A percentile compares a stretch with the other conserved stretches of the same genome.
Evolutionary conservation across 2,113 vertebrate genomes (phyloP).

Genomic region (Greenwoodochromis staneri): DNA sequence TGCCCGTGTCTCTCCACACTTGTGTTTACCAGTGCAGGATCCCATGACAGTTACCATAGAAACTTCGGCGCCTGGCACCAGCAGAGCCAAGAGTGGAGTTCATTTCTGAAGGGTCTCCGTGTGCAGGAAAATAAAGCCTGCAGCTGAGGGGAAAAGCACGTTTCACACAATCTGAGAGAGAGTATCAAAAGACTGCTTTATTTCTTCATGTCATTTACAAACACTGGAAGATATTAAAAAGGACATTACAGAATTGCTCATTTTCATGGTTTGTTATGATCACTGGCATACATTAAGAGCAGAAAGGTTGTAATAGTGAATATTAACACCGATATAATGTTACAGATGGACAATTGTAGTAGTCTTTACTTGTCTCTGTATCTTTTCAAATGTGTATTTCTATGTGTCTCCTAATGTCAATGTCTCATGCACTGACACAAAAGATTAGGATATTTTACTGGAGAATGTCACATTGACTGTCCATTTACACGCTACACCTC

Average conservation of each 20-base stretch:
- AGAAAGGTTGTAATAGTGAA: background rate
- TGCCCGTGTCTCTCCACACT: constrained; percentile 8
- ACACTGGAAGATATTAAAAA: constrained; percentile 36
- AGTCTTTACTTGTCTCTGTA: background rate
- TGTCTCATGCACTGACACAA: constrained; percentile 1
- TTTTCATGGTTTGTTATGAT: background rate
- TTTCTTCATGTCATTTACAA: constrained; percentile 28
- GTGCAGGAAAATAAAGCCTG: background rate
- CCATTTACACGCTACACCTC: constrained; percentile 63
- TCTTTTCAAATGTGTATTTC: background rate
- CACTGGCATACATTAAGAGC: constrained; percentile 15
- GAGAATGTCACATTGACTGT: background rate
- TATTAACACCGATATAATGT: background rate
- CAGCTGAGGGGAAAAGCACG: background rate
- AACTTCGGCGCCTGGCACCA: constrained; percentile 29
- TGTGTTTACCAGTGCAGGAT: constrained; percentile 45
- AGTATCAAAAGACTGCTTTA: constrained; percentile 53
- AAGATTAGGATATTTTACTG: background rate
- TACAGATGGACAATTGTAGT: background rate
- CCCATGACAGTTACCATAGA: constrained; percentile 60
- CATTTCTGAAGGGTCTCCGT: constrained; percentile 9
- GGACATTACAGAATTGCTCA: background rate
- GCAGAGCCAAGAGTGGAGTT: constrained; percentile 5
- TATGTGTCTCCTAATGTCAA: background rate
- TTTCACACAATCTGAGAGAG: background rate